Percentiles rank a stretch among this genome's conserved stretches.
These are phyloP conservation scores for Zhengitettix transpicula DNA, from an alignment of 2,888 invertebrate species.

Conservation along the genomic window DNA sequence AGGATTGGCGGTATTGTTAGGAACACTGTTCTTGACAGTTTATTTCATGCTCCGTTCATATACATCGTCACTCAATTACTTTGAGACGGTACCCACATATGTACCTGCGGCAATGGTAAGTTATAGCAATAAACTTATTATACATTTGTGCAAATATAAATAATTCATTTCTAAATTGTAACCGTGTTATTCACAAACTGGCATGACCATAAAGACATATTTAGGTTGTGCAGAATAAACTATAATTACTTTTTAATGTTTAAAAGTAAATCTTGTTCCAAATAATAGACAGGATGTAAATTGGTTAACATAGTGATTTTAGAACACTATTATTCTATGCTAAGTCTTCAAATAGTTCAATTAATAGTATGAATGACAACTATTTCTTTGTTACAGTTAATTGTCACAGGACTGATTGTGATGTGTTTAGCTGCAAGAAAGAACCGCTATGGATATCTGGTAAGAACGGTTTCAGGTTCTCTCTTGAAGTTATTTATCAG, in stretches of 20 bases:
- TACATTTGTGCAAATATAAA: neutral
- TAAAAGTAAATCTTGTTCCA: too few relatives aligned
- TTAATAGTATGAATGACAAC: too few relatives aligned
- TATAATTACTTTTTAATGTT: too few relatives aligned
- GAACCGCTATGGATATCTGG: conserved; percentile 77
- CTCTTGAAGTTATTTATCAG: too few relatives aligned
- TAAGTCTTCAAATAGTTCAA: too few relatives aligned
- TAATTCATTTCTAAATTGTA: neutral
- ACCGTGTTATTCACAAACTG: too few relatives aligned
- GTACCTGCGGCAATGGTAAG: conserved; percentile 81
- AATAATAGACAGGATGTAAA: too few relatives aligned
- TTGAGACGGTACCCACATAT: conserved; percentile 90
- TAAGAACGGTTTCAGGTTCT: conserved; percentile 20
- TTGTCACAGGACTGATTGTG: conserved; percentile 70
- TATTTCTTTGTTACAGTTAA: conserved; percentile 43
- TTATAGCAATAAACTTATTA: conserved; percentile 4
- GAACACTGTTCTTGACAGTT: conserved; percentile 59
- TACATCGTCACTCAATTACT: conserved; percentile 53
- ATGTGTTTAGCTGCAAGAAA: conserved; percentile 69
- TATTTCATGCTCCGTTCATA: conserved; percentile 64
- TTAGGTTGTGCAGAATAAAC: too few relatives aligned
- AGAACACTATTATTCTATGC: too few relatives aligned
- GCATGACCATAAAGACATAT: too few relatives aligned
- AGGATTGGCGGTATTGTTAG: conserved; percentile 56
- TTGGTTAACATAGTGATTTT: too few relatives aligned